Conservation (phyloP, 2,888 invertebrate genomes). For the Taphrorychus bicolor region DNA sequence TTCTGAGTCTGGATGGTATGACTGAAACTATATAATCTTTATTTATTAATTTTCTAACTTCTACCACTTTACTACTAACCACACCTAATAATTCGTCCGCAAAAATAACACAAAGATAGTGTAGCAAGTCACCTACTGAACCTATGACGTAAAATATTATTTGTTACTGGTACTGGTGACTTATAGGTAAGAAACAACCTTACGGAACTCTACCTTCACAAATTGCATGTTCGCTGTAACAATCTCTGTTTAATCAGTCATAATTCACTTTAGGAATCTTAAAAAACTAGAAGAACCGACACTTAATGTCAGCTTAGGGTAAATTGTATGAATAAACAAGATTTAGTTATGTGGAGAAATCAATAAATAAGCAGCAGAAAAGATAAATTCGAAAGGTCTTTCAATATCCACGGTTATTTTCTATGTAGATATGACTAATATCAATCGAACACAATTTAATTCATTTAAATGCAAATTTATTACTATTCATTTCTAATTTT, state of each 20-base stretch:
- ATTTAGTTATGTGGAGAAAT: constrained; percentile 20
- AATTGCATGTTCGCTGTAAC: neutral
- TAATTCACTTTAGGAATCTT: constrained; percentile 30
- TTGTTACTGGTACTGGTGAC: neutral
- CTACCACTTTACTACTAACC: too few relatives aligned
- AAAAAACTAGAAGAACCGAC: neutral
- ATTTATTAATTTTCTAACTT: too few relatives aligned
- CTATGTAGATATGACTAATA: constrained; percentile 31
- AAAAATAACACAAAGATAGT: too few relatives aligned
- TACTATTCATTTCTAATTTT: constrained; percentile 31
- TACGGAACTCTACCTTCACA: constrained; percentile 2
- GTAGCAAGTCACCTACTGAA: too few relatives aligned
- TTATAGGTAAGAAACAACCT: neutral
- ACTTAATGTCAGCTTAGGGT: neutral
- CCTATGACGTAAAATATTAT: too few relatives aligned
- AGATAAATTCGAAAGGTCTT: constrained; percentile 31
- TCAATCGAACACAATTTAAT: constrained; percentile 22
- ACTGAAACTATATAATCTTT: too few relatives aligned
- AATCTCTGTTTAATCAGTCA: neutral
- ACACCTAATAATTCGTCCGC: too few relatives aligned
- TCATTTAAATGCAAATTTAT: constrained; percentile 33
- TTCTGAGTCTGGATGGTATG: too few relatives aligned
- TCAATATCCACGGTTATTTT: constrained; percentile 22
- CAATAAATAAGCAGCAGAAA: constrained; percentile 18
- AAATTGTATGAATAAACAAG: constrained; percentile 13